A percentile compares a stretch with the other conserved stretches of the same genome.
Conservation (phyloP, 2,113 vertebrate genomes). For the Alces alces region DNA sequence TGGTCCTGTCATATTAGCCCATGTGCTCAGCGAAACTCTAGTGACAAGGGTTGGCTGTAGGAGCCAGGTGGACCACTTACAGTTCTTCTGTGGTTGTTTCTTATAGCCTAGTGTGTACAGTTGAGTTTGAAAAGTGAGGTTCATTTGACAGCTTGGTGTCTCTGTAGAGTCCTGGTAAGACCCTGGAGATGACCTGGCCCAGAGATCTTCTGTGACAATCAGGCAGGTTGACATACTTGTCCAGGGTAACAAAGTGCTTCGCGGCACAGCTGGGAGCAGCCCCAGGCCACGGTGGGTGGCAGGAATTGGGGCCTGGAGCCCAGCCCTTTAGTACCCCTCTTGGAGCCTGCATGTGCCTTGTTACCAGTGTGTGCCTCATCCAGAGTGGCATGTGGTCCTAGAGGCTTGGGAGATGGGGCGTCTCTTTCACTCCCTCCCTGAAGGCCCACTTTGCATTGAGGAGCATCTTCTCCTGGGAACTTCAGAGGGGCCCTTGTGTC, state of each 20-base stretch:
- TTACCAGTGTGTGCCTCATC: not conserved
- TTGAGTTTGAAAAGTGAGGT: not conserved
- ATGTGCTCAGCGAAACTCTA: not conserved
- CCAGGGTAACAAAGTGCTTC: not conserved
- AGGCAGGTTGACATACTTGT: too few species aligned
- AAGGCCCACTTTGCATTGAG: not conserved
- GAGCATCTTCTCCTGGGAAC: not conserved
- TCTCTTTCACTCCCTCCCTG: accelerated
- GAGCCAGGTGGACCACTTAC: not conserved
- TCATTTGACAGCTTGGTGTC: not conserved
- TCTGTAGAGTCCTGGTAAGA: not conserved
- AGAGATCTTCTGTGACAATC: not conserved
- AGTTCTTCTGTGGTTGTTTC: not conserved
- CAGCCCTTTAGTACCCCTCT: not conserved
- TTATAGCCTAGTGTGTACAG: not conserved
- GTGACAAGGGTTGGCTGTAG: not conserved
- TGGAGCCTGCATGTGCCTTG: not conserved
- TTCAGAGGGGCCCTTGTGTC: accelerated
- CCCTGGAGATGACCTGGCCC: not conserved
- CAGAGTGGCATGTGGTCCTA: accelerated
- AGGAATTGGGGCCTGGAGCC: not conserved
- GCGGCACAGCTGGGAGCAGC: not conserved
- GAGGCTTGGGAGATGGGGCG: not conserved
- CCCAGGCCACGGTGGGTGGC: not conserved
- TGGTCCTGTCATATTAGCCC: not conserved